Evolutionary conservation across 2,888 invertebrate genomes (phyloP), one percentile per base, ranked within the genome.

Genomic region (Thymelicus sylvestris): DNA sequence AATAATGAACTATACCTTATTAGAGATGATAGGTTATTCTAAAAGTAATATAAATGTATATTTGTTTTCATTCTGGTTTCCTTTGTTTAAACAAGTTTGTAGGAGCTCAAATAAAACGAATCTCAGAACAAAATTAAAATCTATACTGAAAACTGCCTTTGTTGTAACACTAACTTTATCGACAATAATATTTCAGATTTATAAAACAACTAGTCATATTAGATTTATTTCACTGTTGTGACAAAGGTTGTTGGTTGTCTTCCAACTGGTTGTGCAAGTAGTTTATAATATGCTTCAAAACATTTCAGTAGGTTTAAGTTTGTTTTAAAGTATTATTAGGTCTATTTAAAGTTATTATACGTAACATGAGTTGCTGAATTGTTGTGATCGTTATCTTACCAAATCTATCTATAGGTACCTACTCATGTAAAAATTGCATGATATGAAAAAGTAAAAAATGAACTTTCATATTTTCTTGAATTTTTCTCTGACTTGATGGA

Each of bases 281-380:
- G 38, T 38, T 15, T 59, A 62, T 57, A 66, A 62, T 57, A 66
- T 39, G 48, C 24, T 63, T 62, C 52, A 63, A 64, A 52, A 50
- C 52, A 67, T 50, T 52, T 62, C 12, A 64, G 47, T 64, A 50
- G 64, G 2, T 13, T 13, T 64, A 52, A 50, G 38, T 52, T 50
- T 52, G 39, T 64, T 64, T 31, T 38, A 31, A 64, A 63, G 68
- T 68, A 63, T 68, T 68, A 68, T 68, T 68, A 68, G 68, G 7
- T 52, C n/a, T 64, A 63, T 55, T 68, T 68, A 63, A 63, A 61
- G 24, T 61, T 55, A 55, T 61, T 55, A 55, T 55, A 55, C 55
- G 48, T 41, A 63, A 68, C 41, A 24, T 47, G 44, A 48, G 62
- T 63, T 68, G 41, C 57, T 63, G 15, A 63, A 63, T 63, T 39